Evolutionary conservation across 2,113 vertebrate genomes (phyloP), one percentile per base, ranked within the genome.

Genomic region (Bubo blakistoni): DNA sequence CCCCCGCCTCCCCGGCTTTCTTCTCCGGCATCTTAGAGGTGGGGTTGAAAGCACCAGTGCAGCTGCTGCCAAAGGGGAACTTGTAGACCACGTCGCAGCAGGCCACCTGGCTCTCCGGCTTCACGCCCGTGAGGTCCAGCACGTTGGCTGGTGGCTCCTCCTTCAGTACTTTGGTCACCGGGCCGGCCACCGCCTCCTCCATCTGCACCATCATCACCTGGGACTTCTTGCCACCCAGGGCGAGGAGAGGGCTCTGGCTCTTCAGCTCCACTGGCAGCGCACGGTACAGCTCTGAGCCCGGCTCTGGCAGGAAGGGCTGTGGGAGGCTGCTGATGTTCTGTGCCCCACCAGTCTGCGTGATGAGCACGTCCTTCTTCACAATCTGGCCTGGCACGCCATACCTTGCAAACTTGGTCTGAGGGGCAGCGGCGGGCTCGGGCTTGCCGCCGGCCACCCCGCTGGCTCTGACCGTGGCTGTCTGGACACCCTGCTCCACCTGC

Each of bases 11-110:
- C 36, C 92, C 97, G 0, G 95, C 90, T 51, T 95, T 98, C 97
- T 98, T 98, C 92, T 99, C 99, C 27, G 98, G 96, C 36, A 97
- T 97, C 29, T 98, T 98, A 54, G 98, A 98, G 66, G 98, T 97
- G 40, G 99, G 98, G 90, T 98, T 98, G 92, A 99, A 99, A 82
- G 99, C 94, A 1, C 99, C 99, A 0, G 99, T 97, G 97, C 99
- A 99, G 94, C 98, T 99, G 86, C 99, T 96, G 61, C 98, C 98
- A 20, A 99, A 99, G 80, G 99, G 99, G 86, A 99, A 98, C 97
- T 99, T 99, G 96, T 99, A 99, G 96, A 99, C 99, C 96, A 99
- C 98, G 73, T 99, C 99, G 58, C 99, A 99, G 97, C 99, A 99
- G 26, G 98, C 99, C 70, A 99, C 98, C 90, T 99, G 99, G 97